Evolutionary conservation across 2,888 invertebrate genomes (phyloP).

Genomic region (Mythimna loreyi): DNA sequence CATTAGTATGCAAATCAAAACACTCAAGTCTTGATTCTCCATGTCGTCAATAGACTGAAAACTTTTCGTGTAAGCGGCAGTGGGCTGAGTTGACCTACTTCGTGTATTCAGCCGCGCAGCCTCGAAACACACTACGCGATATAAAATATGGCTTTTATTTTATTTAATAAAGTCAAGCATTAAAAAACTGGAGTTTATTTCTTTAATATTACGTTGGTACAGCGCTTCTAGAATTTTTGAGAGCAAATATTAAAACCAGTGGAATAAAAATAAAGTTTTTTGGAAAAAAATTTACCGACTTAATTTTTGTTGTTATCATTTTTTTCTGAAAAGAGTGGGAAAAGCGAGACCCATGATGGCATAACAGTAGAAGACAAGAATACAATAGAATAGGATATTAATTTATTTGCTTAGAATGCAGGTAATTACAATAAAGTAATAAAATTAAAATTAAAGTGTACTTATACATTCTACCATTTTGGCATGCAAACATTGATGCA

Average conservation of each 20-base stretch:
- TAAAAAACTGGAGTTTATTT: constrained; percentile 42
- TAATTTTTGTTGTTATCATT: no score
- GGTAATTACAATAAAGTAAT: no score
- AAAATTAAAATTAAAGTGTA: no score
- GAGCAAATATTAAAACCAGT: not conserved
- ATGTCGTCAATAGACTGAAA: constrained; percentile 56
- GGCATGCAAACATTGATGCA: no score
- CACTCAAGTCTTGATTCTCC: constrained; percentile 44
- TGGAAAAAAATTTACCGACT: not conserved
- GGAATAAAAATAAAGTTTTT: not conserved
- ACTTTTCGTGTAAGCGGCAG: constrained; percentile 58
- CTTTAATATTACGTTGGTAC: constrained; percentile 21
- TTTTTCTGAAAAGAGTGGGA: not conserved
- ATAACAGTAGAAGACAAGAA: no score
- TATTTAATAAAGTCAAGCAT: constrained; percentile 48
- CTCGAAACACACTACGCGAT: constrained; percentile 50
- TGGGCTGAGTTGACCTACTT: constrained; percentile 57
- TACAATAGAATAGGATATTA: no score
- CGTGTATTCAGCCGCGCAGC: constrained; percentile 24
- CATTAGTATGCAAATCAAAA: constrained; percentile 55
- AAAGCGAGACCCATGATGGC: not conserved
- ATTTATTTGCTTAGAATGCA: no score
- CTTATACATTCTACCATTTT: no score
- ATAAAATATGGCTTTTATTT: constrained; percentile 50
- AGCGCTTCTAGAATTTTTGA: constrained; percentile 11